Base-by-base conservation (phyloP, 2,797 vertebrate species). In the Gallinago solitaria region DNA sequence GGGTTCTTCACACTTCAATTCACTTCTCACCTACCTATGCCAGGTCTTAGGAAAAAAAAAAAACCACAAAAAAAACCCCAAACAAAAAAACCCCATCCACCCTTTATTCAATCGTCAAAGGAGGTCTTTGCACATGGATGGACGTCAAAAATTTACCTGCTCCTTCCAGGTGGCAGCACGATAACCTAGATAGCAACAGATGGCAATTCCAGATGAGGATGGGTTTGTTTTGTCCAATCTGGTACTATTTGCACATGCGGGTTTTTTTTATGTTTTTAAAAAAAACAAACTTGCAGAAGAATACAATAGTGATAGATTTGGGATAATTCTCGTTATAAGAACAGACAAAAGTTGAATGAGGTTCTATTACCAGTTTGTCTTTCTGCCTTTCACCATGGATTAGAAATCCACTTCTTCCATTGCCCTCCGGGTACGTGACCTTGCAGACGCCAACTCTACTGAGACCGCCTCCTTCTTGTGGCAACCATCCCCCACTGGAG, bases 401-500 rank as follows among this genome's bases (percentile, higher is more conserved):
- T 96, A 99, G 98, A 98, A 99, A 99, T 98, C 99, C 98, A 95
- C 97, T 98, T 95, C 98, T 98, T 95, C 99, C 99, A 39, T 98
- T 98, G 97, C 98, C 98, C 97, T 99, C 99, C 3, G 98, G 97
- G 45, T 98, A 98, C 78, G 98, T 98, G 97, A 99, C 98, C 97
- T 99, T 99, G 98, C 99, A 99, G 96, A 99, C 99, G 30, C 99
- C 99, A 35, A 99, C 99, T 95, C 98, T 98, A 98, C 98, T 99
- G 97, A 99, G 99, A 92, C 99, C 99, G 10, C 99, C 99, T 87
- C 99, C 99, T 94, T 99, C 99, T 98, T 99, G 99, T 33, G 99
- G 99, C 98, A 99, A 97, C 99, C 99, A 99, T 97, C 99, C 99
- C 65, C 99, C 99, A 91, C 99, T 99, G 85, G 99, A 99, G 99